phyloP scores from a whole-genome alignment of 2,113 vertebrate genomes.

The Ifrita kowaldi region DNA sequence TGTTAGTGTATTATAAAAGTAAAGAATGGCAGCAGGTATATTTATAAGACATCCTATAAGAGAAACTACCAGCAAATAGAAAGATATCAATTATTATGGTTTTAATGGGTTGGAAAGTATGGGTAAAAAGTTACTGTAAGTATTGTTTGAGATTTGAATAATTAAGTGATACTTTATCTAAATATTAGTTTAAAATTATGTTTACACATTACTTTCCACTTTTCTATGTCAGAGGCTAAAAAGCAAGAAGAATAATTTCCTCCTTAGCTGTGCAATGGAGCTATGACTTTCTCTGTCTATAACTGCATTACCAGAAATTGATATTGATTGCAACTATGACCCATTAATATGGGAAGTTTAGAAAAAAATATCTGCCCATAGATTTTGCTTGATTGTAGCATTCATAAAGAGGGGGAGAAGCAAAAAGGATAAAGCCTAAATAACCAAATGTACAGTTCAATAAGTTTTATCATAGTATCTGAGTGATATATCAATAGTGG shows the following conservation, averaged over 20 bases:
- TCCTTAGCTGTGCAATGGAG: not conserved
- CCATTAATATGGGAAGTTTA: not conserved
- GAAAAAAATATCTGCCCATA: not conserved
- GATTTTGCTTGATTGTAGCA: not conserved
- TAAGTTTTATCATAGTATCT: not conserved
- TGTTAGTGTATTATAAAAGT: not conserved
- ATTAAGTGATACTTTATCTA: not conserved
- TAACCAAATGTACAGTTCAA: accelerated
- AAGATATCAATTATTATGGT: not conserved
- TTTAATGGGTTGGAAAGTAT: not conserved
- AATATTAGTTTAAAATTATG: not conserved
- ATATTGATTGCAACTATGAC: not conserved
- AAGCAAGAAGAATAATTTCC: not conserved
- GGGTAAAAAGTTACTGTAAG: not conserved
- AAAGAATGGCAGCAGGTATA: not conserved
- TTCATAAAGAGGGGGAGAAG: not conserved
- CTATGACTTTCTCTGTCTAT: not conserved
- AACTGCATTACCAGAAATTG: not conserved
- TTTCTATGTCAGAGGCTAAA: not conserved
- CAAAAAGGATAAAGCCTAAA: not conserved
- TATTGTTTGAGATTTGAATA: not conserved
- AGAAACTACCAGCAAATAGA: not conserved
- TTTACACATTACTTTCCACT: not conserved
- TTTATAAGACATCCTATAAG: not conserved
- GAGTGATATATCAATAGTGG: not conserved